Percentiles rank a stretch among this genome's conserved stretches.
Evolutionary conservation across 2,113 vertebrate genomes (phyloP).

Genomic region (Oryzias melastigma): DNA sequence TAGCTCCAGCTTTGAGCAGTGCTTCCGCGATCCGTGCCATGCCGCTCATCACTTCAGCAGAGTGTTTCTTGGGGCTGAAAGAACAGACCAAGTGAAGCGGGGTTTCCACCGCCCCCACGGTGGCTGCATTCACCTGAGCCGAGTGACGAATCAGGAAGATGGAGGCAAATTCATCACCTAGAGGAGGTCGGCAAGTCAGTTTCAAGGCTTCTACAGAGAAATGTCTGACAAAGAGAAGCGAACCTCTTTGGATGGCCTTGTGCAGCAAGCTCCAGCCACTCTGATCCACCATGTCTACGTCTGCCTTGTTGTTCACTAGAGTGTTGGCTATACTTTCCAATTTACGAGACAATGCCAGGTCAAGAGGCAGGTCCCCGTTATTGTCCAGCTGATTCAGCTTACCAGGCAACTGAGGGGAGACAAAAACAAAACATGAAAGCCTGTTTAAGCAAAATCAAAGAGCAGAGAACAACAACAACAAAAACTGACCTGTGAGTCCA

Average conservation of each 20-base stretch:
- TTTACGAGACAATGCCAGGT: constrained; percentile 87
- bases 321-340: constrained; percentile 95
- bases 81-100: constrained; percentile 93
- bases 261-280: constrained; percentile 95
- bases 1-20: constrained; percentile 90
- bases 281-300: constrained; percentile 93
- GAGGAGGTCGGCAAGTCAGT: not conserved
- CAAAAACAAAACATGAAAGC: not conserved
- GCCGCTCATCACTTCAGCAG: constrained; percentile 84
- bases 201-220: not conserved
- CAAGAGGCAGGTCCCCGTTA: constrained; percentile 93
- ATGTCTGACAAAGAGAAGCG: not conserved
- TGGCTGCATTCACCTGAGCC: constrained; percentile 92
- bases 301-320: constrained; percentile 90
- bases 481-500: constrained; percentile 90
- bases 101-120: constrained; percentile 89
- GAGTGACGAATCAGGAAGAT: constrained; percentile 94
- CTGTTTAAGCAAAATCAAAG: not conserved
- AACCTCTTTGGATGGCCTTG: constrained; percentile 96
- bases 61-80: constrained; percentile 89
- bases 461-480: not conserved
- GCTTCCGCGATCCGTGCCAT: constrained; percentile 91
- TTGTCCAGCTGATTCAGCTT: constrained; percentile 95
- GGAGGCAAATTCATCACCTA: constrained; percentile 95
- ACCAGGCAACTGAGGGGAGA: constrained; percentile 79